Percentiles rank a stretch among this genome's conserved stretches.
Evolutionary conservation across 2,888 invertebrate species (phyloP).

Genomic region (Epistrophe grossulariae): DNA sequence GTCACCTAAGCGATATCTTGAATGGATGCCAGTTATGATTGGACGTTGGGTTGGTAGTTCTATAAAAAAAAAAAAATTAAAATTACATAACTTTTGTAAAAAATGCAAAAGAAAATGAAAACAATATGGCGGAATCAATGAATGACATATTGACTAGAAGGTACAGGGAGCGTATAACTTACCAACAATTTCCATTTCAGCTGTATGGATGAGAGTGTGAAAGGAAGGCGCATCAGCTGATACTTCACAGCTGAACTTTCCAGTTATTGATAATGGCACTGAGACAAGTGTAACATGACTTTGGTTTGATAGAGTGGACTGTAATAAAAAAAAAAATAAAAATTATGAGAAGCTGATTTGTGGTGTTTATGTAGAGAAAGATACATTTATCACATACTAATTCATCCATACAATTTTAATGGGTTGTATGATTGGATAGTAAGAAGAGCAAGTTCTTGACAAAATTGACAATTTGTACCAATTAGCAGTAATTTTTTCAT

Average conservation of each 20-base stretch:
- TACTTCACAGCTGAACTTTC: constrained; percentile 83
- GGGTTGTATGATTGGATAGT: too few relatives aligned
- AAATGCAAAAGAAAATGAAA: not conserved
- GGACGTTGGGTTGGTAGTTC: constrained; percentile 85
- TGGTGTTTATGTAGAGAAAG: too few relatives aligned
- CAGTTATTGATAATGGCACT: constrained; percentile 81
- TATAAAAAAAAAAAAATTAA: constrained; percentile 70
- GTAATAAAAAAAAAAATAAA: constrained; percentile 45
- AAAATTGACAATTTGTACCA: too few relatives aligned
- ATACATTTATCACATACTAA: too few relatives aligned
- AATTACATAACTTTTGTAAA: not conserved
- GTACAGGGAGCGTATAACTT: constrained; percentile 69
- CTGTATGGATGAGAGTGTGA: constrained; percentile 82
- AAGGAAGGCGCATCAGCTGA: constrained; percentile 84
- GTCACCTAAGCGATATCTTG: constrained; percentile 85
- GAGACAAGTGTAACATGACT: constrained; percentile 82
- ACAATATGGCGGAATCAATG: constrained; percentile 11
- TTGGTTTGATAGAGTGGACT: constrained; percentile 82
- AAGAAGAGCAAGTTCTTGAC: too few relatives aligned
- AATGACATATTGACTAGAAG: not conserved
- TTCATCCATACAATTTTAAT: too few relatives aligned
- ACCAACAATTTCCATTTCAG: constrained; percentile 84
- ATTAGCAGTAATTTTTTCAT: too few relatives aligned
- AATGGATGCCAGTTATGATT: constrained; percentile 85
- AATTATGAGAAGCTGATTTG: not conserved